Evolutionary conservation across 2,797 vertebrate genomes (phyloP).

Genomic region (Peromyscus aztecus): DNA sequence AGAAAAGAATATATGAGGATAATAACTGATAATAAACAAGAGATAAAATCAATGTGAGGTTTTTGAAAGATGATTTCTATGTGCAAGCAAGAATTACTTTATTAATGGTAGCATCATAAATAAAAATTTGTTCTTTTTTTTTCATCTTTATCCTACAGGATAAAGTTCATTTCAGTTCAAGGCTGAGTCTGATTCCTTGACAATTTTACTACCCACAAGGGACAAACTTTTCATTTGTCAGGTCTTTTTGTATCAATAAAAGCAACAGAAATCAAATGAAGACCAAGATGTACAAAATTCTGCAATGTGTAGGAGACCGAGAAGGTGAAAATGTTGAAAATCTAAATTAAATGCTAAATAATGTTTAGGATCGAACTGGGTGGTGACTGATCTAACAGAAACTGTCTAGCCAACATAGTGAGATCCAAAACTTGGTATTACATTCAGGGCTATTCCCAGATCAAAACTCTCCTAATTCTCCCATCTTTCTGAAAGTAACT

Average conservation of each 20-base stretch:
- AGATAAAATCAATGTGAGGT: background rate
- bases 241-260: background rate
- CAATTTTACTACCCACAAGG: background rate
- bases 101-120: background rate
- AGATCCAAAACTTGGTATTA: background rate
- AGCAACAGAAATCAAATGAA: background rate
- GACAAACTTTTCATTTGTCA: background rate
- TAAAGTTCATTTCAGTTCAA: background rate
- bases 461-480: background rate
- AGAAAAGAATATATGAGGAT: background rate
- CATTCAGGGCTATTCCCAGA: background rate
- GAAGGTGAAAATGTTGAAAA: background rate
- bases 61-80: background rate
- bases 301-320: background rate
- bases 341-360: background rate
- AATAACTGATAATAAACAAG: background rate
- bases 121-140: background rate
- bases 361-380: background rate
- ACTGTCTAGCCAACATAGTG: fast-evolving
- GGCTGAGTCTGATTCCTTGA: background rate
- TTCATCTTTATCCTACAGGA: background rate
- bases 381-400: background rate
- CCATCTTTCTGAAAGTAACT: background rate
- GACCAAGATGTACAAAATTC: background rate
- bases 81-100: background rate